A percentile compares a stretch with the other conserved stretches of the same genome.
Conservation (phyloP, 2,113 vertebrate species). For the Platycercus adscitus region DNA sequence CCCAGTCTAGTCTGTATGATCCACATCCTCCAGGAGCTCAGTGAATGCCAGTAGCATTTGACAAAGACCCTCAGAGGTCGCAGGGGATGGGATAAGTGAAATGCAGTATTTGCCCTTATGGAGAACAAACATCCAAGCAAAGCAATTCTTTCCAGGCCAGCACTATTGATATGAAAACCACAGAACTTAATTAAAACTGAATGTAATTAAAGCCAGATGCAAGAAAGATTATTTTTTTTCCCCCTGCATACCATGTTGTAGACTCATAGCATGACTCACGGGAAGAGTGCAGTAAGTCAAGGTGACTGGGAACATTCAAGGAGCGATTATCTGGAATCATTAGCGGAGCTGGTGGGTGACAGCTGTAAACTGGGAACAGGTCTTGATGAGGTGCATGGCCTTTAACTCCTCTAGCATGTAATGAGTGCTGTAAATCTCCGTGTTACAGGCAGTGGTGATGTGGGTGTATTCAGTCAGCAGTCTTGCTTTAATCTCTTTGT, state of each 20-base stretch:
- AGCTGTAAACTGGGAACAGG: background rate
- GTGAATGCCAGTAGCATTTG: background rate
- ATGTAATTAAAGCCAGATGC: conserved; percentile 46
- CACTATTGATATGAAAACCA: conserved; percentile 23
- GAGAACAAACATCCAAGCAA: background rate
- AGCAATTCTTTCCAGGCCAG: background rate
- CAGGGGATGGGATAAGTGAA: background rate
- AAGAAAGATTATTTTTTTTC: background rate
- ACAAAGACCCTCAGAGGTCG: background rate
- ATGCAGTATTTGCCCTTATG: background rate
- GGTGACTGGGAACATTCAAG: conserved; percentile 6
- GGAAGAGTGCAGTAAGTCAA: background rate
- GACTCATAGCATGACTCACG: background rate
- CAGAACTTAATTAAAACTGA: conserved; percentile 35
- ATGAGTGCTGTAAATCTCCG: conserved; percentile 13
- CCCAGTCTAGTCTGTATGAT: background rate
- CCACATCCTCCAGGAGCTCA: background rate
- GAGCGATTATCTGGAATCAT: conserved; percentile 19
- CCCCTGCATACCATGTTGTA: background rate
- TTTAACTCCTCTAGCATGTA: conserved; percentile 7
- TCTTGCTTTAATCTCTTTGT: background rate
- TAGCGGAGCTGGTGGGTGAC: background rate
- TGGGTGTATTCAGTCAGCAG: background rate
- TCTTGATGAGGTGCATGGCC: conserved; percentile 5
- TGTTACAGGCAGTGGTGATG: background rate